These are phyloP conservation scores for Trinorchestia longiramus DNA, from an alignment of 1,140 invertebrate genomes.

Conservation along the genomic window DNA sequence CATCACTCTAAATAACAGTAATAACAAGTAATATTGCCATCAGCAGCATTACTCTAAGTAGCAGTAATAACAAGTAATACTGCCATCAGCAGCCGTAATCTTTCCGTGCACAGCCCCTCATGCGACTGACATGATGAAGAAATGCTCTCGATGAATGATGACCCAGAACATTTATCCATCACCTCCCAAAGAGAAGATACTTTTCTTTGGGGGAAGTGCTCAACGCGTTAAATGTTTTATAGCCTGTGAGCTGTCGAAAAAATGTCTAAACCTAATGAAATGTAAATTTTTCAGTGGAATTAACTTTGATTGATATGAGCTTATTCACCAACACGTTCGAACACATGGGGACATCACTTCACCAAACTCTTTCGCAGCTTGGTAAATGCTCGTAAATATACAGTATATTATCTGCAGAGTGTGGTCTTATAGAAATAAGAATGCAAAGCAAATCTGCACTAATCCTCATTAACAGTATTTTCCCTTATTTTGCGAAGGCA, in stretches of 20 bases:
- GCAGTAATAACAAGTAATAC: background rate
- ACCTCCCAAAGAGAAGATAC: background rate
- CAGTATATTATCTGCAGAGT: no score
- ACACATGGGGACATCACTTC: no score
- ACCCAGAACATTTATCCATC: background rate
- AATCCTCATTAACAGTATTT: no score
- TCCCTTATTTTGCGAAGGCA: no score
- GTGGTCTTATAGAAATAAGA: no score
- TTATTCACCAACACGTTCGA: no score
- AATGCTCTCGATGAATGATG: background rate
- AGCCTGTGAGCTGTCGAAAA: background rate
- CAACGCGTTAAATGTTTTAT: background rate
- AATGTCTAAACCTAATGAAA: background rate
- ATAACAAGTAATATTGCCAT: background rate
- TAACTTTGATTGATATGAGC: no score
- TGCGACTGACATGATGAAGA: background rate
- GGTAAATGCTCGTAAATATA: no score
- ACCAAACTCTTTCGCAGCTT: no score
- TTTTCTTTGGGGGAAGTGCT: background rate
- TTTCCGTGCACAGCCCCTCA: background rate
- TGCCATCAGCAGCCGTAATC: background rate
- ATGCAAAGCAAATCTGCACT: no score
- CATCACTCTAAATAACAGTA: background rate
- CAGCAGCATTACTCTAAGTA: background rate
- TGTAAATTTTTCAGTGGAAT: no score